A percentile compares a stretch with the other conserved stretches of the same genome.
Evolutionary conservation across 2,888 invertebrate species (phyloP).

Genomic region (Philaethria dido): DNA sequence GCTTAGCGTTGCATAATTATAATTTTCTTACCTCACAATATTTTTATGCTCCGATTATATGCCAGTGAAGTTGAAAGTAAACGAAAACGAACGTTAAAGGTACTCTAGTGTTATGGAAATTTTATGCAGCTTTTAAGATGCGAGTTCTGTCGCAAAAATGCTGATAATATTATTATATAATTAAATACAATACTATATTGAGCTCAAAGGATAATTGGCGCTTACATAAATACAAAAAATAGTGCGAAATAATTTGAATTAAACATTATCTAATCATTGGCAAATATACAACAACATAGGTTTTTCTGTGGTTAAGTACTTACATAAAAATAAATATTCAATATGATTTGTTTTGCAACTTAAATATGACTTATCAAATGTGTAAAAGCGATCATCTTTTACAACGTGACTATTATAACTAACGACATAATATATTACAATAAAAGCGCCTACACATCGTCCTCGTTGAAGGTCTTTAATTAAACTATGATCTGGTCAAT

Average conservation of each 20-base stretch:
- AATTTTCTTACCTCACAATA: constrained; percentile 36
- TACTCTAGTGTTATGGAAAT: constrained; percentile 30
- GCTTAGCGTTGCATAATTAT: constrained; percentile 44
- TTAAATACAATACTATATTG: neutral
- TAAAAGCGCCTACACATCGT: neutral
- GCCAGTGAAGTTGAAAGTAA: constrained; percentile 41
- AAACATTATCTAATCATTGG: neutral
- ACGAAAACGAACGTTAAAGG: constrained; percentile 34
- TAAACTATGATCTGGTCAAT: constrained; percentile 4
- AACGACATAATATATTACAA: neutral
- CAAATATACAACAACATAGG: neutral
- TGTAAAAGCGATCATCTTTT: neutral
- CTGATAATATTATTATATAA: constrained; percentile 9
- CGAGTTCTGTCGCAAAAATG: constrained; percentile 14
- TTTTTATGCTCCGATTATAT: constrained; percentile 46
- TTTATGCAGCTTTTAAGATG: constrained; percentile 30
- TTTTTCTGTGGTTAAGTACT: neutral
- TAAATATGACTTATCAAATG: no score
- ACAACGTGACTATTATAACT: neutral
- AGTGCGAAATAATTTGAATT: neutral
- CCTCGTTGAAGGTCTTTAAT: constrained; percentile 9
- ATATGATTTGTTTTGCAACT: no score
- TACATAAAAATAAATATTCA: neutral
- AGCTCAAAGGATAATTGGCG: neutral
- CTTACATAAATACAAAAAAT: neutral